Evolutionary conservation across 2,113 vertebrate genomes (phyloP).

Genomic region (Cynocephalus volans): DNA sequence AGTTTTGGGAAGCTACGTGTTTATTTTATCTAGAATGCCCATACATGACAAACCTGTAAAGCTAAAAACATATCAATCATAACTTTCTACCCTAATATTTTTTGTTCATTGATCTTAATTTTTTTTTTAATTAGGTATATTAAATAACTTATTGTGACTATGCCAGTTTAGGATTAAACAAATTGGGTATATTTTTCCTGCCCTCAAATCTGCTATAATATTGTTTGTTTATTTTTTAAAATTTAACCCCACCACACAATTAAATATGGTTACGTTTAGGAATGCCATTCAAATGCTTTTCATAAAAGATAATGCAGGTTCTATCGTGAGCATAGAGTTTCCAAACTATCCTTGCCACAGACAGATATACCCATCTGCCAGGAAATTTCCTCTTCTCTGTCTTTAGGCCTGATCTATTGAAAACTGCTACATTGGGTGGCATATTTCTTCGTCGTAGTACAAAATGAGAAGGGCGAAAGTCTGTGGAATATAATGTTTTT

Average conservation of each 20-base stretch:
- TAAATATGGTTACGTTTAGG: neutral
- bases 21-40: constrained; percentile 34
- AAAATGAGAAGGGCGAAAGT: constrained; percentile 58
- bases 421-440: constrained; percentile 50
- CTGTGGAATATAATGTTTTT: constrained; percentile 63
- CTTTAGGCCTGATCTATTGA: constrained; percentile 29
- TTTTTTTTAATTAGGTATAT: neutral
- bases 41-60: constrained; percentile 44
- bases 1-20: neutral
- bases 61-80: neutral
- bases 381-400: constrained; percentile 37
- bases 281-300: neutral
- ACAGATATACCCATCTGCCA: neutral
- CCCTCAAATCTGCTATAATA: neutral
- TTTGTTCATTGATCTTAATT: neutral
- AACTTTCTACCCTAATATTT: constrained; percentile 9
- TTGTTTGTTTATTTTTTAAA: neutral
- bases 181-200: neutral
- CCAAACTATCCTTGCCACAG: constrained; percentile 20
- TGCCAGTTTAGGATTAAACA: neutral
- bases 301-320: neutral
- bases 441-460: constrained; percentile 53
- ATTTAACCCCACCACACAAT: neutral
- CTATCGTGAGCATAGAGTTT: neutral
- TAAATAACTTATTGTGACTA: neutral